Evolutionary conservation across 2,888 invertebrate species (phyloP), one percentile per base, ranked within the genome.

Genomic region (Julus scandinavius): DNA sequence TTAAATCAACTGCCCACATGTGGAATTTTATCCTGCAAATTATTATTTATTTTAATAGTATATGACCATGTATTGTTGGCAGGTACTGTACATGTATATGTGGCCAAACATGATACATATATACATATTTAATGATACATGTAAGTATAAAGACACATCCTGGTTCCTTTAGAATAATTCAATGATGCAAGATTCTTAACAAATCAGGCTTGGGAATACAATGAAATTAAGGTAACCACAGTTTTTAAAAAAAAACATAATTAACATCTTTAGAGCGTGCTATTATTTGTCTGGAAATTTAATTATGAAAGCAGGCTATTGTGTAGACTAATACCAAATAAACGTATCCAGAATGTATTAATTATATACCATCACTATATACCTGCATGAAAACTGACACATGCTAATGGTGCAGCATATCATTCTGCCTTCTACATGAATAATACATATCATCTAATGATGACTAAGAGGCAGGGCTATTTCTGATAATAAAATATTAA

Each of bases 251-350:
- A 50, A 50, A 1, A 50, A 13, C 1, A 50, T 4, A 29, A 72
- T 72, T 72, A 72, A 29, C 72, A 72, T 29, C 29, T 29, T 50
- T 50, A 50, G 29, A 29, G 29, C 29, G n/a, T n/a, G 72, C 72
- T 11, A 72, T 58, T 58, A 72, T 72, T 72, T 29, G 29, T 29
- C 7, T 72, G 9, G 11, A 72, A 11, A 72, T 72, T 29, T 11
- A 72, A 72, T 72, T 72, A 72, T 72, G 72, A 0, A 72, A 72
- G 72, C 29, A 72, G 72, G 72, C 29, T 72, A 72, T 29, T 72
- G 72, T 20, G 63, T 72, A 29, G 72, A 72, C 72, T 29, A 29
- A 72, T 29, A 29, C 29, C 72, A 29, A 72, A 29, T 72, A 63
- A 63, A 29, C 72, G 29, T 7, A 72, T 72, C 29, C 72, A 4